Evolutionary conservation across 2,888 invertebrate genomes (phyloP).

Genomic region (Apamea crenata): DNA sequence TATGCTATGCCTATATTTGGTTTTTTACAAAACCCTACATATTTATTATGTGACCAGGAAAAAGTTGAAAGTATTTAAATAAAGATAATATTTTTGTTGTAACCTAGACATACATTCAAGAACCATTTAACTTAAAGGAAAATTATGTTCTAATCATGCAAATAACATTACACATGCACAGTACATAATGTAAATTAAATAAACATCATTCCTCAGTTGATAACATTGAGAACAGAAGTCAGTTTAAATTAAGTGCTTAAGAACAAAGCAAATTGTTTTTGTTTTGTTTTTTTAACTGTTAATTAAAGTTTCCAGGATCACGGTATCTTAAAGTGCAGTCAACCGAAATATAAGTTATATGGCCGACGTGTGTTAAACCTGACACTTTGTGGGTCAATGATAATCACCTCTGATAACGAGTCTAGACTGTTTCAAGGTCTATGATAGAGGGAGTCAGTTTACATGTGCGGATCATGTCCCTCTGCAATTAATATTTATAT

Average conservation of each 20-base stretch:
- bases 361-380: constrained; percentile 1
- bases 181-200: constrained; percentile 17
- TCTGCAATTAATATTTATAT: constrained; percentile 4
- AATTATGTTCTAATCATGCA: constrained; percentile 6
- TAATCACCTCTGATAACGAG: constrained; percentile 44
- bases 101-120: not conserved
- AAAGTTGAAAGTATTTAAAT: not conserved
- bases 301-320: constrained; percentile 25
- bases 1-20: not conserved
- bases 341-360: constrained; percentile 18
- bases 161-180: constrained; percentile 9
- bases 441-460: constrained; percentile 14
- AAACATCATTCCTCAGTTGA: constrained; percentile 1
- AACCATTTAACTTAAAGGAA: not conserved
- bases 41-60: not conserved
- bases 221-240: constrained; percentile 14
- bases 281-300: constrained; percentile 8
- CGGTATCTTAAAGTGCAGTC: constrained; percentile 24
- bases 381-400: constrained; percentile 48
- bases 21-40: not conserved
- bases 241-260: constrained; percentile 15
- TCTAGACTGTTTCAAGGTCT: constrained; percentile 55
- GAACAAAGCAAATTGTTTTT: constrained; percentile 11
- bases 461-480: not conserved
- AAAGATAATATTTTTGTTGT: not conserved